Percentiles rank a stretch among this genome's conserved stretches.
These are phyloP conservation scores for Pachyramphus minor DNA, from an alignment of 2,113 vertebrate genomes.

Conservation along the genomic window DNA sequence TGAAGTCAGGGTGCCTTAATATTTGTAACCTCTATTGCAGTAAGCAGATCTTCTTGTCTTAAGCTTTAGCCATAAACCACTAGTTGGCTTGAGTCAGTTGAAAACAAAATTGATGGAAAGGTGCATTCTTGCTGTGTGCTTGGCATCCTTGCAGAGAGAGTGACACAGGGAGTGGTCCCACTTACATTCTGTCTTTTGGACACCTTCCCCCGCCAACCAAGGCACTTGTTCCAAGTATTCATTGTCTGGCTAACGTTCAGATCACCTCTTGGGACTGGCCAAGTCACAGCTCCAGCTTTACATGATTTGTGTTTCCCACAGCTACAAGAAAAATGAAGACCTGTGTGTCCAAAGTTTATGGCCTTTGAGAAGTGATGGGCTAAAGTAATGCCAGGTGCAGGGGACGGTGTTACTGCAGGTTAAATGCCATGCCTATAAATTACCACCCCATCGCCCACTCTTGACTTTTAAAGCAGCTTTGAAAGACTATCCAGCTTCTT, in stretches of 20 bases:
- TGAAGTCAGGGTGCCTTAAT: slow-evolving; percentile 4
- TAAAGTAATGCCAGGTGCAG: slow-evolving; percentile 54
- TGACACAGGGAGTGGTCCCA: neutral
- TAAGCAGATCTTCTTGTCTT: slow-evolving; percentile 24
- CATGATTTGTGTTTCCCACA: slow-evolving; percentile 54
- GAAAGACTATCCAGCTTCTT: slow-evolving; percentile 37
- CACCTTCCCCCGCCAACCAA: neutral
- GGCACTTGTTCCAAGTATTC: neutral
- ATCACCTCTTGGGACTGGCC: slow-evolving; percentile 16
- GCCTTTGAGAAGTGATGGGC: slow-evolving; percentile 58
- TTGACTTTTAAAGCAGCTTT: slow-evolving; percentile 21
- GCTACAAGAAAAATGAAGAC: slow-evolving; percentile 54
- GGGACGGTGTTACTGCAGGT: slow-evolving; percentile 41
- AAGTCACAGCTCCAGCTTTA: slow-evolving; percentile 37
- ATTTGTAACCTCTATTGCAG: slow-evolving; percentile 33
- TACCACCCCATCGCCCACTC: neutral
- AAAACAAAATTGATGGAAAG: slow-evolving; percentile 28
- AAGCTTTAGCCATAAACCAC: slow-evolving; percentile 53
- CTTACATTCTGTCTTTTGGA: neutral
- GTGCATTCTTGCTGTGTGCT: neutral
- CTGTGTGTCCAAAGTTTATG: slow-evolving; percentile 41
- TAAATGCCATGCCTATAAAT: slow-evolving; percentile 62
- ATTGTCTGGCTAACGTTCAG: slow-evolving; percentile 14
- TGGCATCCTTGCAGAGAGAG: neutral
- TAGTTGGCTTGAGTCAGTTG: slow-evolving; percentile 15